A percentile compares a stretch with the other conserved stretches of the same genome.
These are phyloP conservation scores for Alaudala cheleensis DNA, from an alignment of 2,113 vertebrate species.

Conservation along the genomic window DNA sequence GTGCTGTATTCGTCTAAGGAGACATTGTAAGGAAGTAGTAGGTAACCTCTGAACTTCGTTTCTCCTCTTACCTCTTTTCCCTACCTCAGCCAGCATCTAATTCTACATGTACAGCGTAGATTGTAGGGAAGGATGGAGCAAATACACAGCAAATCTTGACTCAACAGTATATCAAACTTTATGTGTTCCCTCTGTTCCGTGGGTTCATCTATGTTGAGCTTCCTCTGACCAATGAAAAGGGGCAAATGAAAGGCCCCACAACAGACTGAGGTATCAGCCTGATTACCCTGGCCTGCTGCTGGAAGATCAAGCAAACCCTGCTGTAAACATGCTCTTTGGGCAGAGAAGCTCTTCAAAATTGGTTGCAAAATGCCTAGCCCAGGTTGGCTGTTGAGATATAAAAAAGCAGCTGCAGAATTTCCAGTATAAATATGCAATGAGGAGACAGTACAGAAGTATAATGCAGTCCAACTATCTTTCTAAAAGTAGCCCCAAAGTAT, in stretches of 20 bases:
- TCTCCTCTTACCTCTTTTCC: neutral
- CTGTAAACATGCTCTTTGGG: neutral
- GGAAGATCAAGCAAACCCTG: neutral
- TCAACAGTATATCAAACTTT: neutral
- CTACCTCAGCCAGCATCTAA: neutral
- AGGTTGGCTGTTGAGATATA: neutral
- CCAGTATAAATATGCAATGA: neutral
- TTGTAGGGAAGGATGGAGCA: neutral
- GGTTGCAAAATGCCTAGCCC: neutral
- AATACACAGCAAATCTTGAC: neutral
- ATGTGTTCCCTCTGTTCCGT: neutral
- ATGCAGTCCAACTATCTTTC: neutral
- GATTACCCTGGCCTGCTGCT: neutral
- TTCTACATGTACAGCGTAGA: neutral
- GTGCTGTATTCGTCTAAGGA: neutral
- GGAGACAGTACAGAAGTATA: neutral
- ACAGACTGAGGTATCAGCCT: neutral
- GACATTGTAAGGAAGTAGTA: neutral
- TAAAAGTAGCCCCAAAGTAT: neutral
- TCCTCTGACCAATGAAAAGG: neutral
- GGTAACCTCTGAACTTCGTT: neutral
- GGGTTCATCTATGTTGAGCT: neutral
- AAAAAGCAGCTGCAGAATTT: constrained; percentile 1
- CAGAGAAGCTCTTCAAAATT: neutral
- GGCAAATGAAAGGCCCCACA: neutral